A percentile compares a stretch with the other conserved stretches of the same genome.
phyloP scores from a whole-genome alignment of 2,113 vertebrate species.

The Passer domesticus region DNA sequence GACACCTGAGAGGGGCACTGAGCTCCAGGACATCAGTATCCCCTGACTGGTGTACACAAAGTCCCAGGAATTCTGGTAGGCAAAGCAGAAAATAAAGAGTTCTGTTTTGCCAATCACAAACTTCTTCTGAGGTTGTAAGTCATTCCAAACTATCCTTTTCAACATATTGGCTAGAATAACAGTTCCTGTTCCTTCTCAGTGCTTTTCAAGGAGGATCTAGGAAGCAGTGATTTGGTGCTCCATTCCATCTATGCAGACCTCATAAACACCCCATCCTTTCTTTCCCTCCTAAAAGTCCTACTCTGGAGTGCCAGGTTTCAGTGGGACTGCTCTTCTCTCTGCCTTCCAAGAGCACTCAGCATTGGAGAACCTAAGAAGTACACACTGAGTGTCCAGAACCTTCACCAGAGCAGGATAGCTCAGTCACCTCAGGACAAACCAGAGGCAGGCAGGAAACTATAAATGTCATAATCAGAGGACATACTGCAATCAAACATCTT shows the following conservation, averaged over 20 bases:
- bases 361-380: background rate
- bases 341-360: background rate
- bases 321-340: background rate
- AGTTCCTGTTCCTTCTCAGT: background rate
- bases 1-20: background rate
- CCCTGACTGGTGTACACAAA: background rate
- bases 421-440: background rate
- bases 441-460: background rate
- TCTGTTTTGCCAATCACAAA: background rate
- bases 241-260: background rate
- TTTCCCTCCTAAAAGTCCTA: background rate
- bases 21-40: background rate
- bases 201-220: background rate
- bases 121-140: background rate
- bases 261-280: background rate
- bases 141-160: background rate
- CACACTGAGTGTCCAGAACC: background rate
- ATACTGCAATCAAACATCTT: background rate
- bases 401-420: background rate
- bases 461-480: background rate
- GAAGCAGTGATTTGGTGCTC: background rate
- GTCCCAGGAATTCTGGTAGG: background rate
- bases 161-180: background rate
- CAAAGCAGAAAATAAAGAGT: background rate
- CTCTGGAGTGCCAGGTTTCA: background rate